Percentiles rank a stretch among this genome's conserved stretches.
Conservation (phyloP, 2,113 vertebrate species). For the Pterocles burchelli region DNA sequence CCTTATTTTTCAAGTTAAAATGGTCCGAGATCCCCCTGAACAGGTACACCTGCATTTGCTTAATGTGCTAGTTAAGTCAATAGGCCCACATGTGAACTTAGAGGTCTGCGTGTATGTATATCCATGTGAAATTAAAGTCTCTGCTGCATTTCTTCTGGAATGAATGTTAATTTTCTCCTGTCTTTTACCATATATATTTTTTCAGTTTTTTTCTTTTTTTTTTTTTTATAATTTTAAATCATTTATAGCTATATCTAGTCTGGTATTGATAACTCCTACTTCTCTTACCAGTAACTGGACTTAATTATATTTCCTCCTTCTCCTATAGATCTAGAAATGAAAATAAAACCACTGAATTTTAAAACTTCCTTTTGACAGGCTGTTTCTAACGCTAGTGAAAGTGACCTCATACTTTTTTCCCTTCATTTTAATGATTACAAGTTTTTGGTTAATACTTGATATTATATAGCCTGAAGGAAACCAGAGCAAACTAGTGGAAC, state of each 20-base stretch:
- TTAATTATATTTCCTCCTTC: not conserved
- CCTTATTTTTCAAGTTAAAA: not conserved
- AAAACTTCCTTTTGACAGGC: not conserved
- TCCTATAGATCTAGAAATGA: not conserved
- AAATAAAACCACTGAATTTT: not conserved
- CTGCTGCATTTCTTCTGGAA: not conserved
- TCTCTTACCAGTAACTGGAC: not conserved
- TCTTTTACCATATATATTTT: not conserved
- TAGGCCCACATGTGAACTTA: not conserved
- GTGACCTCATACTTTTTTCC: not conserved
- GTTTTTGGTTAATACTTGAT: not conserved
- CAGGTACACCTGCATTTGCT: not conserved
- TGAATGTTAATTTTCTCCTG: not conserved
- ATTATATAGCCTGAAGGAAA: not conserved
- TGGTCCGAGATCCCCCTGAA: not conserved
- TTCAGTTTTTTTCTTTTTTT: too few species aligned
- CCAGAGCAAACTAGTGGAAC: not conserved
- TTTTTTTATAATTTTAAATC: not conserved
- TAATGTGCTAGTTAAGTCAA: not conserved
- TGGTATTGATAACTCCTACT: not conserved
- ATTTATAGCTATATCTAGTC: not conserved
- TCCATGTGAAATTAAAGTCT: not conserved
- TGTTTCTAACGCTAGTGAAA: not conserved
- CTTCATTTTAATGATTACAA: not conserved
- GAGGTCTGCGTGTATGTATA: not conserved